Evolutionary conservation across 2,888 invertebrate genomes (phyloP).

Genomic region (Trichacis sp.): DNA sequence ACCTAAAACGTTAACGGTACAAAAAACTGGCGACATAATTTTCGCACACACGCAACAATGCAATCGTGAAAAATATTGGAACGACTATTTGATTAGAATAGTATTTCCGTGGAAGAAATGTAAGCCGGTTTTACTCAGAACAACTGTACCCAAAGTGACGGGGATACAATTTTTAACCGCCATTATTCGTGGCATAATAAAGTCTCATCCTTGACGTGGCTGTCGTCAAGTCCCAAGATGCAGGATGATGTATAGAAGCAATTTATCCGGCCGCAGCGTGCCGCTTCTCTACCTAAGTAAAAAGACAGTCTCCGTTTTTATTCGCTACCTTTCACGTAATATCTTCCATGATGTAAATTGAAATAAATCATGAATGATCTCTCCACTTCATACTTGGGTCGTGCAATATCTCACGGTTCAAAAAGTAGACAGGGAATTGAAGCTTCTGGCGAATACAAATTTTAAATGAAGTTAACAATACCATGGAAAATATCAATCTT

Average conservation of each 20-base stretch:
- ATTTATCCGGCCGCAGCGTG: conserved; percentile 3
- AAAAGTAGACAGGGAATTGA: not conserved
- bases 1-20: too few species aligned
- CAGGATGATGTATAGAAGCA: conserved; percentile 1
- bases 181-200: not conserved
- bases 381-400: too few species aligned
- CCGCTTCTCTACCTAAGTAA: not conserved
- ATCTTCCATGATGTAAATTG: not conserved
- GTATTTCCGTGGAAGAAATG: not conserved
- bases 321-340: not conserved
- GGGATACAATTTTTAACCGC: not conserved
- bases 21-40: too few species aligned
- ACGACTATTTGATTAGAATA: too few species aligned
- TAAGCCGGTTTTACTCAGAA: not conserved
- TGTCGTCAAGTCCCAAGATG: conserved; percentile 4
- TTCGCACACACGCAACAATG: too few species aligned
- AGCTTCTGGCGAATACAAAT: too few species aligned
- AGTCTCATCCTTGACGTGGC: conserved; percentile 1
- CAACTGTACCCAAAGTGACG: not conserved
- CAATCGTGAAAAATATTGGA: too few species aligned
- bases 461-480: too few species aligned
- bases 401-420: too few species aligned
- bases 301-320: not conserved
- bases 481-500: too few species aligned
- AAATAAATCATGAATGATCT: conserved; percentile 2